Evolutionary conservation across 1,140 invertebrate species (phyloP).

Genomic region (Neodiprion fabricii): DNA sequence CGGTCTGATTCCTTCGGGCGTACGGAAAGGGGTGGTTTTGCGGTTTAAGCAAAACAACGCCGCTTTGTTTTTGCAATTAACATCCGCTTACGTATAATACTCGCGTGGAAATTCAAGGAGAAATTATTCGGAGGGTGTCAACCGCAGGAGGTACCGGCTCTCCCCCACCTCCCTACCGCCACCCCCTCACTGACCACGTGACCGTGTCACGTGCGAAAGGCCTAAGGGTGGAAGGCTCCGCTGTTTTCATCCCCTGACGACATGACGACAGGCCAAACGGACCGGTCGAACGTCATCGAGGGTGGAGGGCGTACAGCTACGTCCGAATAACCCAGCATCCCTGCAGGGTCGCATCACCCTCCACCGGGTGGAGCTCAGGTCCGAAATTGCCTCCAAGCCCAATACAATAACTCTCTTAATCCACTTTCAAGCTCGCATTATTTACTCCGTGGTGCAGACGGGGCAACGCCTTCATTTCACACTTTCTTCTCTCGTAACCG

Average conservation of each 20-base stretch:
- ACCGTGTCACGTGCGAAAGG: not conserved
- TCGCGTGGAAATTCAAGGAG: not conserved
- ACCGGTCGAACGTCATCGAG: conserved; percentile 3
- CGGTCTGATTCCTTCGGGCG: conserved; percentile 1
- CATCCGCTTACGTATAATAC: not conserved
- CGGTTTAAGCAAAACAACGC: not conserved
- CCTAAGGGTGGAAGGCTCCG: no score
- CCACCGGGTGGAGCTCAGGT: not conserved
- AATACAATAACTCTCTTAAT: no score
- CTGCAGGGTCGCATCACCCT: not conserved
- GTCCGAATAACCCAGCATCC: conserved; percentile 3
- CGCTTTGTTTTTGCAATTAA: conserved; percentile 5
- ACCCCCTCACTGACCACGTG: not conserved
- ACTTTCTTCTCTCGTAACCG: no score
- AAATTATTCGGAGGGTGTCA: not conserved
- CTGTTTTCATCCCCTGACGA: not conserved
- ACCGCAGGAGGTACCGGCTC: not conserved
- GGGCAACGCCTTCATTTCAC: no score
- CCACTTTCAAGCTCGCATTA: no score
- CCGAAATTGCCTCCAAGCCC: not conserved
- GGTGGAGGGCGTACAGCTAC: not conserved
- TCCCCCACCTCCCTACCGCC: no score
- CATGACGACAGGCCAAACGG: not conserved
- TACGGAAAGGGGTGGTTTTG: no score
- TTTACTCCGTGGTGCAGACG: no score